phyloP scores from a whole-genome alignment of 2,113 vertebrate species.

The Tyrannus savana region DNA sequence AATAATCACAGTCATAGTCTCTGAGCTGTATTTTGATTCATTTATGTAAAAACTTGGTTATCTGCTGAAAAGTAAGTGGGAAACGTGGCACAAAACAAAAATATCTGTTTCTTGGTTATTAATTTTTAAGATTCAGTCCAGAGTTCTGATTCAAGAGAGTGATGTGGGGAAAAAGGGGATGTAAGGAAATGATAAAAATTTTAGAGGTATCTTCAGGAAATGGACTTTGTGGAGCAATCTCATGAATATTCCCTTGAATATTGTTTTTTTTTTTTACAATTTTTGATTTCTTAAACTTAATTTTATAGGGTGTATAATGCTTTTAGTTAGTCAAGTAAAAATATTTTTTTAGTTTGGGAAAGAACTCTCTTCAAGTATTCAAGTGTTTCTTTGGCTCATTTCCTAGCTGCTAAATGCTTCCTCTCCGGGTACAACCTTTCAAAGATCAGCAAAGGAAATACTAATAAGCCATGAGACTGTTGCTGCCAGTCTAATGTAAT shows the following conservation, averaged over 20 bases:
- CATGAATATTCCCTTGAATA: not conserved
- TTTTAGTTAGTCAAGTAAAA: not conserved
- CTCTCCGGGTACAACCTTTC: not conserved
- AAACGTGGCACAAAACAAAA: not conserved
- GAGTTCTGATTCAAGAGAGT: not conserved
- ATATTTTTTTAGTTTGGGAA: not conserved
- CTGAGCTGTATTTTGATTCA: not conserved
- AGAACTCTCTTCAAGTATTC: not conserved
- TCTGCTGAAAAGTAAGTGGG: not conserved
- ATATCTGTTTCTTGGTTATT: not conserved
- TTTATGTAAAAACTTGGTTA: not conserved
- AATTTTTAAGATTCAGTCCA: not conserved
- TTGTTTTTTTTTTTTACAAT: not conserved
- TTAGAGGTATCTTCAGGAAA: not conserved
- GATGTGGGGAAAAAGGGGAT: not conserved
- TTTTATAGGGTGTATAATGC: not conserved
- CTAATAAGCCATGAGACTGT: not conserved
- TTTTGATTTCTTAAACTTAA: not conserved
- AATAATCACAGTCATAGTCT: not conserved
- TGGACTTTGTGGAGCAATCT: not conserved
- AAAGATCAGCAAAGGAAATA: slow-evolving; percentile 7
- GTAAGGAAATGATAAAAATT: not conserved
- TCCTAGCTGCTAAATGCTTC: slow-evolving; percentile 1
- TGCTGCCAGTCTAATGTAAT: slow-evolving; percentile 15
- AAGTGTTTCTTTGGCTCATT: not conserved